A percentile compares a stretch with the other conserved stretches of the same genome.
Conservation (phyloP, 2,888 invertebrate species). For the Campopleginae sp. region DNA sequence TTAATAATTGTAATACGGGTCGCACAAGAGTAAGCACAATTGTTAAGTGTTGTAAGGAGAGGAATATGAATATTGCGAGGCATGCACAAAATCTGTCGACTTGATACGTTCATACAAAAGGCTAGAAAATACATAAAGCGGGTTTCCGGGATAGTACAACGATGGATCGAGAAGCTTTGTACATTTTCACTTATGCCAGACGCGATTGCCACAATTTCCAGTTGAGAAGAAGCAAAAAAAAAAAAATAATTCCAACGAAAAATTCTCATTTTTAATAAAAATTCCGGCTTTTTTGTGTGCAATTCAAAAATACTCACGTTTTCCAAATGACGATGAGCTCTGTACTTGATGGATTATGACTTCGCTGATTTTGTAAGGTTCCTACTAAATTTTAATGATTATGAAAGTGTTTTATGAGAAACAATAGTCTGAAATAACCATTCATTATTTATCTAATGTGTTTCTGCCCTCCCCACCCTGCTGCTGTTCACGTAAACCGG, state of each 20-base stretch:
- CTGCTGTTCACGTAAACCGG: neutral
- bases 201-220: neutral
- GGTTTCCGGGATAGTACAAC: neutral
- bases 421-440: neutral
- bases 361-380: conserved; percentile 9
- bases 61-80: neutral
- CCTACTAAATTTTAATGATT: conserved; percentile 23
- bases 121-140: neutral
- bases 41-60: neutral
- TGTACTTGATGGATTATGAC: conserved; percentile 18
- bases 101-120: neutral
- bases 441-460: neutral
- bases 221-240: neutral
- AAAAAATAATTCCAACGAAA: neutral
- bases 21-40: neutral
- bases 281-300: neutral
- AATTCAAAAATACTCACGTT: conserved; percentile 12
- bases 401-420: neutral
- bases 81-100: neutral
- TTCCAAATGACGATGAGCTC: conserved; percentile 7
- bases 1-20: neutral
- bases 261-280: neutral
- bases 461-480: neutral
- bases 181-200: neutral
- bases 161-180: conserved; percentile 1